Evolutionary conservation across 2,113 vertebrate species (phyloP), one percentile per base, ranked within the genome.

Genomic region (Polypterus senegalus): DNA sequence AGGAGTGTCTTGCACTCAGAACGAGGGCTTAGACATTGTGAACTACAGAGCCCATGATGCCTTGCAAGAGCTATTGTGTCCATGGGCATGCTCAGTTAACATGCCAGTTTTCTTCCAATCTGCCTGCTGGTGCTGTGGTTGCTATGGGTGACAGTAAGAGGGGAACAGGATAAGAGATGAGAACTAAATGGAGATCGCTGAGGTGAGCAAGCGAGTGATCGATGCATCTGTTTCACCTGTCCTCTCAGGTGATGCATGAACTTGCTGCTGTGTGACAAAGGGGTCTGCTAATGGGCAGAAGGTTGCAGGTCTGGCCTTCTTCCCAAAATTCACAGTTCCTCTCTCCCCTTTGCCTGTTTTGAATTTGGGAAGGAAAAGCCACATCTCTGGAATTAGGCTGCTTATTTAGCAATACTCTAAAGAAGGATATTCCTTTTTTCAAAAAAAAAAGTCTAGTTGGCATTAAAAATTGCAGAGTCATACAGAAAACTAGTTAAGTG

Each of bases 21-120:
- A 59, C 3, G 43, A 7, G 8, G 43, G 48, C 1, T 4, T 9
- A 49, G 4, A 4, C 48, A 49, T 7, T 7, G 47, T 27, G 64
- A 72, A 83, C 79, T 81, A 65, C 54, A 8, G 43, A 65, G 83
- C 82, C 82, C 81, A 83, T 69, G 65, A 76, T 79, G 61, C 76
- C 55, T 60, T 61, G 27, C 52, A n/a, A 58, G 49, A 47, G 58
- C 59, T 60, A 57, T 66, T 53, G 65, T 63, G 59, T 61, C 64
- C 62, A 63, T 57, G 71, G 53, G 74, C 74, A 76, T 76, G 72
- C 72, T 67, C 70, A 61, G 47, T 75, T 60, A 65, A 67, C 54
- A 58, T 68, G 9, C 51, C 65, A 11, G 7, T 45, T 9, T 9
- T 7, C 51, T 52, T 52, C 4, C 7, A 3, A 52, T 10, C 51